phyloP scores from a whole-genome alignment of 2,797 vertebrate genomes.

The Chiloscyllium punctatum region DNA sequence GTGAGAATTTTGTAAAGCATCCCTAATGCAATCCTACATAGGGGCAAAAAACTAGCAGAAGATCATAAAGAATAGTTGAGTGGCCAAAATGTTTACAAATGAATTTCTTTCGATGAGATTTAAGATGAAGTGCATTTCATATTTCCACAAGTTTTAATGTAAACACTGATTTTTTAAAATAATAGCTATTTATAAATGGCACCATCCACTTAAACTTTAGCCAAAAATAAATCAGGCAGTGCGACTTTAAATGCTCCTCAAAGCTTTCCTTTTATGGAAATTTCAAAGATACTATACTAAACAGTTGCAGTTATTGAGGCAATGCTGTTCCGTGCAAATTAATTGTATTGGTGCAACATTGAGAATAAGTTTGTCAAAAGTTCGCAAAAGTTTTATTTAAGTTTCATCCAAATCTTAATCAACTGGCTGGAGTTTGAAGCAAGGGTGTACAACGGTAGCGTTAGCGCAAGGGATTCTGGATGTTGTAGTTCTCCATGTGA shows the following conservation, averaged over 20 bases:
- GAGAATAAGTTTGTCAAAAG: neutral
- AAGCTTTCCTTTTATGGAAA: neutral
- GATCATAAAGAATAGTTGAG: neutral
- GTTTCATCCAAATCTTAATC: neutral
- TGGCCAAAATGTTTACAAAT: neutral
- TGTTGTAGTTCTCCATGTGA: neutral
- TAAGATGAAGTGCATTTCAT: neutral
- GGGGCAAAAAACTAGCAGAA: neutral
- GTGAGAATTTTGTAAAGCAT: neutral
- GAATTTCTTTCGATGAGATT: no score
- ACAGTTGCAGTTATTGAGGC: neutral
- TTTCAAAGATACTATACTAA: neutral
- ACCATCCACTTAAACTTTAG: neutral
- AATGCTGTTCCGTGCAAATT: neutral
- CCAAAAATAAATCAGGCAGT: slow-evolving; percentile 13
- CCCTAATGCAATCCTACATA: neutral
- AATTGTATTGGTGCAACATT: neutral
- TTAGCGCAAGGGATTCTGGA: neutral
- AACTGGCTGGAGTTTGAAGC: neutral
- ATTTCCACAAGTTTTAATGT: neutral
- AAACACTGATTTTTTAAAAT: neutral
- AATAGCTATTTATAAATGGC: neutral
- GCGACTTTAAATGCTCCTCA: neutral
- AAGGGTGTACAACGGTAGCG: neutral
- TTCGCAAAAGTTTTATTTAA: neutral